A percentile compares a stretch with the other conserved stretches of the same genome.
These are phyloP conservation scores for Agrotis puta DNA, from an alignment of 2,888 invertebrate species.

Conservation along the genomic window DNA sequence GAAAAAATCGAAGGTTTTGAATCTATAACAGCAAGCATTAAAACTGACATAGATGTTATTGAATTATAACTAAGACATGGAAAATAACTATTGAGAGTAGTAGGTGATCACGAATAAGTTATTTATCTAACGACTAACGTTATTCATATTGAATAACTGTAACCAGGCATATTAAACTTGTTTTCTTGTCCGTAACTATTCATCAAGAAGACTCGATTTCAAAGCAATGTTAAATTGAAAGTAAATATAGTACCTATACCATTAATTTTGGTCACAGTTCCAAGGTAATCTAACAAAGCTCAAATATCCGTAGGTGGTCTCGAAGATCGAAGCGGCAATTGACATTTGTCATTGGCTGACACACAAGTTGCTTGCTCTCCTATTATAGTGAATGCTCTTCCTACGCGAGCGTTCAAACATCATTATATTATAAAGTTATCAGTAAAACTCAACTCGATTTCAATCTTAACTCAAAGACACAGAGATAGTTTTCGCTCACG, in stretches of 20 bases:
- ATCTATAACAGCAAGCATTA: background rate
- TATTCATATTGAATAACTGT: conserved; percentile 24
- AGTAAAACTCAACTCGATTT: conserved; percentile 52
- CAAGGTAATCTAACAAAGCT: conserved; percentile 30
- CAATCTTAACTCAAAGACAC: conserved; percentile 59
- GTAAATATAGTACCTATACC: conserved; percentile 4
- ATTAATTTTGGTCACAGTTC: conserved; percentile 43
- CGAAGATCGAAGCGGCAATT: conserved; percentile 63
- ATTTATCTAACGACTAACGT: background rate
- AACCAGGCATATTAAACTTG: conserved; percentile 13
- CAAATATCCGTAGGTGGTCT: conserved; percentile 70
- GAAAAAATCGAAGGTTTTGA: background rate
- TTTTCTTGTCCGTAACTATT: conserved; percentile 16
- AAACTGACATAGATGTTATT: conserved; percentile 14
- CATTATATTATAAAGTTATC: conserved; percentile 57
- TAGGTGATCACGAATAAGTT: conserved; percentile 16
- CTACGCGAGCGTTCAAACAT: conserved; percentile 70
- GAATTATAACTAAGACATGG: conserved; percentile 24
- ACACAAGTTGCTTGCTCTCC: conserved; percentile 69
- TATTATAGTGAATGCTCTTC: conserved; percentile 72
- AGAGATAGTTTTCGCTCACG: conserved; percentile 59
- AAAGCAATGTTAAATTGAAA: conserved; percentile 26
- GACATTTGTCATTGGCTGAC: conserved; percentile 73
- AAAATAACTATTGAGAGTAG: conserved; percentile 26
- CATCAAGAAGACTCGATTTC: conserved; percentile 6